Conservation (phyloP, 2,888 invertebrate species). For the Cryptops parisi region DNA sequence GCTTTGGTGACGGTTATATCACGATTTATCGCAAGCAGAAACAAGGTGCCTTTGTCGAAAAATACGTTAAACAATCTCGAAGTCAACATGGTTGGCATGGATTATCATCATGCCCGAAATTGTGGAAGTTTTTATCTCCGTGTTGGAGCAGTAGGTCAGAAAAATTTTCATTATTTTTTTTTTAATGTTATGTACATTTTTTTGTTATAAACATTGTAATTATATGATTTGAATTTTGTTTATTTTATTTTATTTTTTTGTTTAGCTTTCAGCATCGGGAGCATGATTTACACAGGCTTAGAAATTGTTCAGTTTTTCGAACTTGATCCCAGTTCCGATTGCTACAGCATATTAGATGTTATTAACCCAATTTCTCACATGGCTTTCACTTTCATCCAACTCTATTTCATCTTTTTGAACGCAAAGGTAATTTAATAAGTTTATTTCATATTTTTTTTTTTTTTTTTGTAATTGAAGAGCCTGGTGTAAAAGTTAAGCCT, state of each 20-base stretch:
- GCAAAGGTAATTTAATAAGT: conserved; percentile 27
- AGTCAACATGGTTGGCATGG: neutral
- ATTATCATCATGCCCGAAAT: conserved; percentile 7
- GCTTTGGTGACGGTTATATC: neutral
- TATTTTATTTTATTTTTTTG: neutral
- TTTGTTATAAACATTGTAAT: too few relatives aligned
- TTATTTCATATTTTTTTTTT: neutral
- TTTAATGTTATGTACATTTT: neutral
- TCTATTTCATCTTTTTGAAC: conserved; percentile 35
- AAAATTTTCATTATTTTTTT: neutral
- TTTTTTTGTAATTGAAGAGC: too few relatives aligned
- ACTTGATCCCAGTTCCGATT: conserved; percentile 25
- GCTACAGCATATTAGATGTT: conserved; percentile 25
- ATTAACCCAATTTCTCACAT: conserved; percentile 28
- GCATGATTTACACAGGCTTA: conserved; percentile 32
- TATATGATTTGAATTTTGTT: too few relatives aligned
- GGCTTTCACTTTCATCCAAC: conserved; percentile 32
- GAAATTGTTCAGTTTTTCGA: conserved; percentile 31
- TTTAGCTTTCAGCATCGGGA: conserved; percentile 32
- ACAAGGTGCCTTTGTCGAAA: neutral
- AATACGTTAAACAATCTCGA: neutral
- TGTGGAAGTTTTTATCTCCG: conserved; percentile 18
- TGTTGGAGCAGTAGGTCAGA: conserved; percentile 18
- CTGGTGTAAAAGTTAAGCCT: too few relatives aligned
- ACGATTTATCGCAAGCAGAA: neutral